Evolutionary conservation across 2,888 invertebrate genomes (phyloP), one percentile per base, ranked within the genome.

Genomic region (Arge pagana): DNA sequence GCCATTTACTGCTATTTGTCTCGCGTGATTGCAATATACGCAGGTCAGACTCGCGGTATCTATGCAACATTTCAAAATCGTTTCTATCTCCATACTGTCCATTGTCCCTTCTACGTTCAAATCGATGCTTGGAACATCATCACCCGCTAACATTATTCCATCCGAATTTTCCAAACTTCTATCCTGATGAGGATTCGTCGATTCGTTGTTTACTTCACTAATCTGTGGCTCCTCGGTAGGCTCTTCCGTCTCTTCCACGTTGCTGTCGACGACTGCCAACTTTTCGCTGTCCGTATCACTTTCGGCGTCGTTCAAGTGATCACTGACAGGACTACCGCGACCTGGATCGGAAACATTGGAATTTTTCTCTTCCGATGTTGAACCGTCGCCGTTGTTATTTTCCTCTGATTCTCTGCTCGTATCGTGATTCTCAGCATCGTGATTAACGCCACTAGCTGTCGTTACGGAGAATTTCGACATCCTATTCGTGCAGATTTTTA

Each of bases 1-100:
- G 43, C 89, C 91, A 74, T 92, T 90, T 0, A 93, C 90, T 8
- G 90, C 89, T 61, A 93, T 90, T 64, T 89, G 88, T 15, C 90
- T 82, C 0, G 90, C 91, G 78, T 93, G 91, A 70, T 92, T 90
- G 68, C 93, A 93, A 72, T 90, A 93, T 50, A 91, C 83, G 72
- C 93, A 93, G 55, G 81, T 80, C 5, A 83, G 79, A 66, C 85
- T 83, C 0, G 90, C 88, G 10, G 85, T 82, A 57, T 82, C 80
- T 43, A 92, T 78, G 74, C 90, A 91, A 57, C 86, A 85, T 68
- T 88, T 88, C 24, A 92, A 70, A 55, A 92, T 79, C 55, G 86
- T 82, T 63, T 87, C 83, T 35, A 88, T 79, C 53, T 86, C 84
- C 73, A 90, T 86, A 72, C 84, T 87, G 68, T 91, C 90, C 57